These are phyloP conservation scores for Jordanella pulchra DNA, from an alignment of 2,797 vertebrate genomes.

Conservation along the genomic window DNA sequence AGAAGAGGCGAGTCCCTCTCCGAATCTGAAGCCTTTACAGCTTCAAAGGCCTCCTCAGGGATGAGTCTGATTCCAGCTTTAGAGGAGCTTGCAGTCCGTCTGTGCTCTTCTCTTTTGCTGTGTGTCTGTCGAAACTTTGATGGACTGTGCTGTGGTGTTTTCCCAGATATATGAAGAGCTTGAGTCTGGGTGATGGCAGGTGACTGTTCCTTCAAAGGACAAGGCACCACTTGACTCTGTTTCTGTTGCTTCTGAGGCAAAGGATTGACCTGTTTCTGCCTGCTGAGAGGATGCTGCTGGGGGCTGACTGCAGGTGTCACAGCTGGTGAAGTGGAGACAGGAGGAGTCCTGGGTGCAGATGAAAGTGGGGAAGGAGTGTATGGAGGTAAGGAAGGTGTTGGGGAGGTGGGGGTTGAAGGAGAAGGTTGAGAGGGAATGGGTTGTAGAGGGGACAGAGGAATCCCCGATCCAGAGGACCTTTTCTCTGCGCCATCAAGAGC, in stretches of 20 bases:
- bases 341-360: conserved; percentile 73
- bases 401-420: conserved; percentile 68
- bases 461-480: conserved; percentile 80
- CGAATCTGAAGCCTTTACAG: conserved; percentile 73
- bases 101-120: conserved; percentile 51
- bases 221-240: conserved; percentile 38
- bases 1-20: conserved; percentile 80
- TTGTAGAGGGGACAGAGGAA: conserved; percentile 78
- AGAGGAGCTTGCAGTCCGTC: conserved; percentile 57
- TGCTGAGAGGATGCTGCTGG: conserved; percentile 62
- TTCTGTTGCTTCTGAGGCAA: conserved; percentile 69
- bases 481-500: conserved; percentile 86
- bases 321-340: conserved; percentile 69
- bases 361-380: conserved; percentile 73
- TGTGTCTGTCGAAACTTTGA: conserved; percentile 44
- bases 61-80: conserved; percentile 65
- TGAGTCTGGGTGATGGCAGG: conserved; percentile 36
- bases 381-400: conserved; percentile 70
- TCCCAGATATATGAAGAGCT: conserved; percentile 40
- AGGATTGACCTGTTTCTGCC: conserved; percentile 69
- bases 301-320: conserved; percentile 71
- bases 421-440: conserved; percentile 54
- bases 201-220: conserved; percentile 65
- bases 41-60: conserved; percentile 71
- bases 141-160: conserved; percentile 59